phyloP scores from a whole-genome alignment of 2,888 invertebrate genomes.

The Lordiphosa fenestrarum region DNA sequence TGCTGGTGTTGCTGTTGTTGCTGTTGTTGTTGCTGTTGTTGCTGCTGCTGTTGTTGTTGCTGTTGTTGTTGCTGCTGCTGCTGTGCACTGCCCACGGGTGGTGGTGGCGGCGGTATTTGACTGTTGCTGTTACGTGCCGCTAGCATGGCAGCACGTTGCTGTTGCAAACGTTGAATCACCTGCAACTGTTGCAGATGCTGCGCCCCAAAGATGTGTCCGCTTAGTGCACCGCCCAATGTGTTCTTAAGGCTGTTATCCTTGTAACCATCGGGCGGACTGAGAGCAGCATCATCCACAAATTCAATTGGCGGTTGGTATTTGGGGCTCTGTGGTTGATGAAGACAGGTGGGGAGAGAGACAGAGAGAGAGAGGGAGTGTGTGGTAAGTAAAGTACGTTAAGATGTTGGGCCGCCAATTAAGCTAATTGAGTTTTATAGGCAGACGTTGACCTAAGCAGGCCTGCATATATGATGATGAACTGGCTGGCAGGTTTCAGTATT shows the following conservation, averaged over 20 bases:
- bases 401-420: conserved; percentile 43
- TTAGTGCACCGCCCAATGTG: conserved; percentile 83
- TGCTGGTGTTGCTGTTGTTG: conserved; percentile 46
- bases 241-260: conserved; percentile 89
- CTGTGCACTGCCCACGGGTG: conserved; percentile 40
- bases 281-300: conserved; percentile 89
- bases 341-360: neutral
- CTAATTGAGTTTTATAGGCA: conserved; percentile 56
- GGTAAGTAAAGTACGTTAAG: neutral
- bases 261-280: conserved; percentile 95
- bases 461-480: conserved; percentile 19
- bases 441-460: conserved; percentile 1
- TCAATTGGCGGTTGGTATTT: conserved; percentile 86
- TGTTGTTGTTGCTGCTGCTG: conserved; percentile 46
- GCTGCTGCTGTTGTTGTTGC: conserved; percentile 46
- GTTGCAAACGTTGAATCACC: conserved; percentile 84
- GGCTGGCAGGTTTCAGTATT: conserved; percentile 3
- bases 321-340: conserved; percentile 79
- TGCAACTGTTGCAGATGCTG: conserved; percentile 84
- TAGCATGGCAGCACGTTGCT: conserved; percentile 82
- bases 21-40: conserved; percentile 28
- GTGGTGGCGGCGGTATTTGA: conserved; percentile 60
- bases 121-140: conserved; percentile 78
- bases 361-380: neutral
- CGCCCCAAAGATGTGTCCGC: conserved; percentile 85